A percentile compares a stretch with the other conserved stretches of the same genome.
Evolutionary conservation across 2,888 invertebrate species (phyloP).

Genomic region (Cataglyphis cursor): DNA sequence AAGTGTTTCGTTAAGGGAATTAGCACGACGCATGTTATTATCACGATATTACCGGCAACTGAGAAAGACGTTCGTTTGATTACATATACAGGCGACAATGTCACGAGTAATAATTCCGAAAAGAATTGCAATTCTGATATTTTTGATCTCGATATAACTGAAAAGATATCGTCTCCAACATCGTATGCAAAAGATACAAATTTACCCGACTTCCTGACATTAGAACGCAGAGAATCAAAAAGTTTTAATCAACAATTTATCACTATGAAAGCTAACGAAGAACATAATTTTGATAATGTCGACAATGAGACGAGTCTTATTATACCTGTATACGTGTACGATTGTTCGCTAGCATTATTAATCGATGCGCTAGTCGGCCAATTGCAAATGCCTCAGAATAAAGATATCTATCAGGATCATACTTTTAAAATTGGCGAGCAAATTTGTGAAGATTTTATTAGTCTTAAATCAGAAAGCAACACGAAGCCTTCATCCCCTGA

Average conservation of each 20-base stretch:
- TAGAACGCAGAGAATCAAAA: constrained; percentile 70
- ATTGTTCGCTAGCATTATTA: constrained; percentile 89
- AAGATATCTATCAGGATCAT: constrained; percentile 88
- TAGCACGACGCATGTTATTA: constrained; percentile 89
- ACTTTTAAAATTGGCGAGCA: constrained; percentile 87
- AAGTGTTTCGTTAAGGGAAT: constrained; percentile 90
- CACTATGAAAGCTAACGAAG: constrained; percentile 67
- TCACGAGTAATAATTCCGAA: constrained; percentile 65
- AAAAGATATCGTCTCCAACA: constrained; percentile 60
- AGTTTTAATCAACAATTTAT: constrained; percentile 70
- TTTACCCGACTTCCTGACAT: constrained; percentile 56
- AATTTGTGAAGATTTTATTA: constrained; percentile 82
- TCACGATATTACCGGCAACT: constrained; percentile 90
- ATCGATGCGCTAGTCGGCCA: constrained; percentile 88
- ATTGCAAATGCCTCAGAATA: constrained; percentile 81
- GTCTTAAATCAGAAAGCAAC: constrained; percentile 85
- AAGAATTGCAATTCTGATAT: constrained; percentile 66
- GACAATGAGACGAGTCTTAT: constrained; percentile 80
- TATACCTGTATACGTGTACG: constrained; percentile 90
- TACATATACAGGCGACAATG: constrained; percentile 65
- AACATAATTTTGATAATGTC: constrained; percentile 63
- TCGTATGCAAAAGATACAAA: constrained; percentile 59
- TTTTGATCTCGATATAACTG: constrained; percentile 62
- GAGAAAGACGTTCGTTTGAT: constrained; percentile 87
- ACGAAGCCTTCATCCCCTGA: constrained; percentile 86